phyloP scores from a whole-genome alignment of 2,797 vertebrate genomes.

The Channallabes apus region DNA sequence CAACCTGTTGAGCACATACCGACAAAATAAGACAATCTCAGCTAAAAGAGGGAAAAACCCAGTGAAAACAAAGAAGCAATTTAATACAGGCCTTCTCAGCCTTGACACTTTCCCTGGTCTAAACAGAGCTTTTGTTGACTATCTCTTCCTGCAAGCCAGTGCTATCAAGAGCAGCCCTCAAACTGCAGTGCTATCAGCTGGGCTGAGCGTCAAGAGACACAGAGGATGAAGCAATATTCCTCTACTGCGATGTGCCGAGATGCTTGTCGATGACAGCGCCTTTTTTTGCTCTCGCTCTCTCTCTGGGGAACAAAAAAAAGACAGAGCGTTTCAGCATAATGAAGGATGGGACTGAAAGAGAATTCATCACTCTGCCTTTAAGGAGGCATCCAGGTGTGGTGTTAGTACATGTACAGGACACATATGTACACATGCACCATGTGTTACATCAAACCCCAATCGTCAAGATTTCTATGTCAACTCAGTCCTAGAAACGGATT shows the following conservation, averaged over 20 bases:
- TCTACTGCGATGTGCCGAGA: slow-evolving; percentile 39
- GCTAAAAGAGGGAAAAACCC: slow-evolving; percentile 1
- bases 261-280: slow-evolving; percentile 48
- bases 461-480: not conserved
- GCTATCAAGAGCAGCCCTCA: slow-evolving; percentile 56
- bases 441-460: not conserved
- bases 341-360: slow-evolving; percentile 58
- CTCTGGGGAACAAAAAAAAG: slow-evolving; percentile 8
- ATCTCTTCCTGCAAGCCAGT: slow-evolving; percentile 48
- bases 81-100: slow-evolving; percentile 44
- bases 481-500: too few relatives aligned
- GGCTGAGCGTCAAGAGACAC: slow-evolving; percentile 46
- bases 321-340: slow-evolving; percentile 49
- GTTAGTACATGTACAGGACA: slow-evolving; percentile 37
- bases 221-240: slow-evolving; percentile 57
- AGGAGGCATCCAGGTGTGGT: slow-evolving; percentile 52
- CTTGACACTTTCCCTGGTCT: slow-evolving; percentile 34
- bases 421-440: slow-evolving; percentile 48
- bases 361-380: slow-evolving; percentile 53
- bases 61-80: slow-evolving; percentile 48
- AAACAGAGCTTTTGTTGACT: slow-evolving; percentile 49
- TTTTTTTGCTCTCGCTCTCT: slow-evolving; percentile 42
- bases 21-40: not conserved
- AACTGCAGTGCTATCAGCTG: slow-evolving; percentile 58
- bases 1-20: not conserved